Evolutionary conservation across 2,113 vertebrate species (phyloP), one percentile per base, ranked within the genome.

Genomic region (Andinoacara biseriatus): DNA sequence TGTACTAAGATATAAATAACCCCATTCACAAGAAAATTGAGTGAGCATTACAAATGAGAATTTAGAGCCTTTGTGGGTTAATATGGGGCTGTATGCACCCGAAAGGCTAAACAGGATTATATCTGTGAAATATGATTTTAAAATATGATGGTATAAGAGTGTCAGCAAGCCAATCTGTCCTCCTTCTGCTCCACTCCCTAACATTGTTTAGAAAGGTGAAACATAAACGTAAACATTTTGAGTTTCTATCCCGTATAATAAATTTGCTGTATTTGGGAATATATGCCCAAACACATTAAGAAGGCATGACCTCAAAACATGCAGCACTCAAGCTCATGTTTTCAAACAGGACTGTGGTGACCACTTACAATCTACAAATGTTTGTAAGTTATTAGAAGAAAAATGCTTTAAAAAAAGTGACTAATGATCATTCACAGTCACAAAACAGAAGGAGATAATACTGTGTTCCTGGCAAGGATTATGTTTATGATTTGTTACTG

Each of bases 11-110:
- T 74, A 40, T 17, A 76, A 33, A 18, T 24, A 67, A 38, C 31
- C n/a, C 38, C 15, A 2, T 18, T 67, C 60, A 78, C 35, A 60
- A 67, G 1, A 56, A 63, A 58, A 15, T 46, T 29, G 31, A 60
- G 15, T 5, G 6, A 24, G 22, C 38, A 43, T 72, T 67, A 65
- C 17, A 78, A 2, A 15, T 54, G 13, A 63, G 72, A 60, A 58
- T 87, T 81, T 84, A 33, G 17, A 76, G 49, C 77, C 3, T 82
- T 74, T 87, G 54, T 87, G 38, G 78, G 69, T 89, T 86, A 86
- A 87, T 82, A 76, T 3, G 2, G 77, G 65, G 74, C 60, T 86
- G 11, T 35, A 56, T 26, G 77, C n/a, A 43, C 17, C 17, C 49
- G 85, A 76, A 74, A 24, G 35, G 11, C 69, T 22, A 78, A 83